These are phyloP conservation scores for Catajapyx aquilonaris DNA, from an alignment of 1,140 invertebrate genomes.

Conservation along the genomic window DNA sequence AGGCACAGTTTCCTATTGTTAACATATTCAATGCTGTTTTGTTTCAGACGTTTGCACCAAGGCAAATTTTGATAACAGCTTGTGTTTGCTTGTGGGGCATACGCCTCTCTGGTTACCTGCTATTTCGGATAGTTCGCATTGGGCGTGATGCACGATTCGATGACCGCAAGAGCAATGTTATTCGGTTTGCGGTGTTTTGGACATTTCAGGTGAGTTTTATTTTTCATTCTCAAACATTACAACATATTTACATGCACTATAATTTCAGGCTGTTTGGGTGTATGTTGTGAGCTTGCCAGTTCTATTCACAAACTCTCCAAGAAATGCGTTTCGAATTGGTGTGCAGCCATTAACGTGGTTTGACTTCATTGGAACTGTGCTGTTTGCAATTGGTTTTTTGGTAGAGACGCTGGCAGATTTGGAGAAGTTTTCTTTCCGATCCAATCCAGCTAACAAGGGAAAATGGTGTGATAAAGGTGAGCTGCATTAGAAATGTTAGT, in stretches of 20 bases:
- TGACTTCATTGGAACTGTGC: slow-evolving; percentile 59
- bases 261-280: slow-evolving; percentile 70
- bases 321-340: slow-evolving; percentile 28
- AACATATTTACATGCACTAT: slow-evolving; percentile 2
- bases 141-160: slow-evolving; percentile 77
- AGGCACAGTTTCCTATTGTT: too few relatives aligned
- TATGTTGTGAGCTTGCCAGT: slow-evolving; percentile 74
- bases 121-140: slow-evolving; percentile 72
- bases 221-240: not conserved
- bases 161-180: slow-evolving; percentile 62
- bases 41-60: slow-evolving; percentile 51
- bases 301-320: slow-evolving; percentile 75
- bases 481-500: slow-evolving; percentile 4
- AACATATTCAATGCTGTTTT: too few relatives aligned
- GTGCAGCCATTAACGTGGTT: slow-evolving; percentile 62
- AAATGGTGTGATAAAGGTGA: slow-evolving; percentile 74
- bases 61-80: slow-evolving; percentile 68
- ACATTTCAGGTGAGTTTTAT: slow-evolving; percentile 50
- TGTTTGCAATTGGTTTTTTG: slow-evolving; percentile 63
- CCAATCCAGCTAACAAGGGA: slow-evolving; percentile 64
- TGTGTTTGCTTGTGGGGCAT: slow-evolving; percentile 71
- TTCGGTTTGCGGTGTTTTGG: slow-evolving; percentile 75
- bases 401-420: slow-evolving; percentile 76
- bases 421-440: slow-evolving; percentile 73
- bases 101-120: slow-evolving; percentile 58